Conservation (phyloP, 2,797 vertebrate genomes). For the Helicolenus hilgendorfi region DNA sequence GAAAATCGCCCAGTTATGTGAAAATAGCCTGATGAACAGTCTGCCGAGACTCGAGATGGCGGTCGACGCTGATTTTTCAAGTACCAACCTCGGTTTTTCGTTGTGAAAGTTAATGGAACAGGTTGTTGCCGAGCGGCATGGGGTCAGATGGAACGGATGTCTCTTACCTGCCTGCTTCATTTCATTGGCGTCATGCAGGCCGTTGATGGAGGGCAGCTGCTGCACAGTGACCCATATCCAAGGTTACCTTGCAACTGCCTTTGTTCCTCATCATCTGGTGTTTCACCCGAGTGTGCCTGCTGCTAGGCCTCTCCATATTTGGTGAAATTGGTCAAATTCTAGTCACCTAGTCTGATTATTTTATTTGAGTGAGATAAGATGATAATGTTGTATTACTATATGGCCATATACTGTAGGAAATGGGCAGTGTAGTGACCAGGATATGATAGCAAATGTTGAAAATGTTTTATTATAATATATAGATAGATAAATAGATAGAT, state of each 20-base stretch:
- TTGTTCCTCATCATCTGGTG: constrained; percentile 48
- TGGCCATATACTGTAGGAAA: background rate
- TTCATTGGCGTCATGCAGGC: constrained; percentile 68
- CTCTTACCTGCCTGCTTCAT: constrained; percentile 69
- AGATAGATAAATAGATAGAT: too few relatives aligned
- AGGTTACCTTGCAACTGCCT: constrained; percentile 62
- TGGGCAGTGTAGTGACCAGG: background rate
- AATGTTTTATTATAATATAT: background rate
- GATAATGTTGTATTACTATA: background rate
- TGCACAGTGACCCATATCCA: constrained; percentile 64
- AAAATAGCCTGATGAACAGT: constrained; percentile 51
- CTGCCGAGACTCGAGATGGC: background rate
- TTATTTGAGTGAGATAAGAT: background rate
- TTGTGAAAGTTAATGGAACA: constrained; percentile 72
- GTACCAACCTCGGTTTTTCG: constrained; percentile 52
- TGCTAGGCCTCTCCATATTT: background rate
- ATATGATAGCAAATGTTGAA: background rate
- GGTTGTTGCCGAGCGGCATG: constrained; percentile 67
- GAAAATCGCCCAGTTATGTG: constrained; percentile 34
- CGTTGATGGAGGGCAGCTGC: constrained; percentile 71
- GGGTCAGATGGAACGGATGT: constrained; percentile 68
- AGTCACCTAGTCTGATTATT: background rate
- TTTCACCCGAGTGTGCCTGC: background rate
- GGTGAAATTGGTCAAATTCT: background rate
- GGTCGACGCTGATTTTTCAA: constrained; percentile 62